Percentiles rank a stretch among this genome's conserved stretches.
These are phyloP conservation scores for Melanargia galathea DNA, from an alignment of 2,888 invertebrate genomes.

Conservation along the genomic window DNA sequence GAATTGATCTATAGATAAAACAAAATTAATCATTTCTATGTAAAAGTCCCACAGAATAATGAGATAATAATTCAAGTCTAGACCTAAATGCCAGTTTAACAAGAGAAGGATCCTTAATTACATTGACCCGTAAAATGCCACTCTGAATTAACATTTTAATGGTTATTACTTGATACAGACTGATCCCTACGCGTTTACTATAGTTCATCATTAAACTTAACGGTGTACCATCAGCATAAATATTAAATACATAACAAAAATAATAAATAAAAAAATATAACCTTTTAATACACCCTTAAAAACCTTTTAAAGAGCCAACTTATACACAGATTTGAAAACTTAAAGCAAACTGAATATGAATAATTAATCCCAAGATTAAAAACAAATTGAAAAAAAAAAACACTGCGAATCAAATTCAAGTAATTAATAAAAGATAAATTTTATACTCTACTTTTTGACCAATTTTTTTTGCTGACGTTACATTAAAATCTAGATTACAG, in stretches of 20 bases:
- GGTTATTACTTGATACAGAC: conserved; percentile 19
- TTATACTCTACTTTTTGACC: too few relatives aligned
- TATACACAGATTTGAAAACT: too few relatives aligned
- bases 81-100: background rate
- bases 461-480: conserved; percentile 20
- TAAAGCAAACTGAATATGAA: too few relatives aligned
- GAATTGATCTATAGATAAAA: too few relatives aligned
- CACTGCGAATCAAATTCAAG: too few relatives aligned
- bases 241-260: too few relatives aligned
- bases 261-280: background rate
- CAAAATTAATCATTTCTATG: background rate
- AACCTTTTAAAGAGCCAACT: too few relatives aligned
- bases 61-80: background rate
- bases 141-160: conserved; percentile 30
- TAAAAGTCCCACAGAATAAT: background rate
- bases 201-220: conserved; percentile 32
- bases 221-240: conserved; percentile 18
- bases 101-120: conserved; percentile 11
- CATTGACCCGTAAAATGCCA: conserved; percentile 6
- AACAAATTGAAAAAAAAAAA: too few relatives aligned
- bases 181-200: conserved; percentile 24
- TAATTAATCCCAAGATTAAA: too few relatives aligned
- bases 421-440: too few relatives aligned
- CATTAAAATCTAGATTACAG: conserved; percentile 21
- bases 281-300: too few relatives aligned